A percentile compares a stretch with the other conserved stretches of the same genome.
These are phyloP conservation scores for Rhyacophila brunnea DNA, from an alignment of 1,140 invertebrate species.

Conservation along the genomic window DNA sequence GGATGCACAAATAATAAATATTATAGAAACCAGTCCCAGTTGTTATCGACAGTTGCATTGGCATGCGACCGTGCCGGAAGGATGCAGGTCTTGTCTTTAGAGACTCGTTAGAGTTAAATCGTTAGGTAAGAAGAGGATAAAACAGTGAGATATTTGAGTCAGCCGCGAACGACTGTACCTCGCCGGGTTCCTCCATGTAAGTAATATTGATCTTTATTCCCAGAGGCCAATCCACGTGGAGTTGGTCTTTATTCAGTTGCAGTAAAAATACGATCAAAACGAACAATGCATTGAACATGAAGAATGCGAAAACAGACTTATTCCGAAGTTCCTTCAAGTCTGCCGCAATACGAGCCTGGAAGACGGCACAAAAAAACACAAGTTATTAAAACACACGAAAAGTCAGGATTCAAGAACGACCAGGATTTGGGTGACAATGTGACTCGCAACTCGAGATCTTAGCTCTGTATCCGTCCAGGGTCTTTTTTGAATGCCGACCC, in stretches of 20 bases:
- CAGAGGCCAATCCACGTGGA: conserved; percentile 92
- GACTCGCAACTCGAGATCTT: too few relatives aligned
- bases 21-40: conserved; percentile 27
- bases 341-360: conserved; percentile 80
- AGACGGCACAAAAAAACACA: conserved; percentile 53
- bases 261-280: conserved; percentile 97
- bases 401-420: conserved; percentile 33
- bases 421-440: neutral
- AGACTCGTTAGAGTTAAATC: conserved; percentile 50
- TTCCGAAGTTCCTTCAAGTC: conserved; percentile 92
- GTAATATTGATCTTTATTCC: conserved; percentile 94
- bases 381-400: conserved; percentile 35
- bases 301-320: conserved; percentile 96
- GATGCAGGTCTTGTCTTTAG: conserved; percentile 37
- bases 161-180: conserved; percentile 60
- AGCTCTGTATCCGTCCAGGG: neutral
- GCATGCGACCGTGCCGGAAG: conserved; percentile 53
- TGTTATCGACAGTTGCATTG: conserved; percentile 35
- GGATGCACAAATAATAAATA: conserved; percentile 32
- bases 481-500: conserved; percentile 32
- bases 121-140: conserved; percentile 30
- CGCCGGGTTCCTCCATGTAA: conserved; percentile 84
- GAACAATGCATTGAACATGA: conserved; percentile 99
- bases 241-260: conserved; percentile 95
- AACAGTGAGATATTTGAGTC: conserved; percentile 28